A percentile compares a stretch with the other conserved stretches of the same genome.
Conservation (phyloP, 2,797 vertebrate genomes). For the Alfaro cultratus region DNA sequence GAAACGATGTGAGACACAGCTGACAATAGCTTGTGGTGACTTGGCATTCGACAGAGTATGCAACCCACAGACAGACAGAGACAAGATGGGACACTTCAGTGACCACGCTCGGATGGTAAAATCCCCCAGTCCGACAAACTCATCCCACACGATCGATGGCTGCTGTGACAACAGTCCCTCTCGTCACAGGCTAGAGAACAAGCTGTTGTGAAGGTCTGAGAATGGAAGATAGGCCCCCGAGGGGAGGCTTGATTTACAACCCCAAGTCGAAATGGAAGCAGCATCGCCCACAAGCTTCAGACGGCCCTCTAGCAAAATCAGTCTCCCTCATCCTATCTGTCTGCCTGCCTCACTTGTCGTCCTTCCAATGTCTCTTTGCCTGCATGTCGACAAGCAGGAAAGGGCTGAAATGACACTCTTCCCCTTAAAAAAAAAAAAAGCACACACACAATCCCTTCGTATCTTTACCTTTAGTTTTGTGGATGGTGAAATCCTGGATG, state of each 20-base stretch:
- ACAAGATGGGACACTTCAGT: slow-evolving; percentile 64
- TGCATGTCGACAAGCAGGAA: slow-evolving; percentile 61
- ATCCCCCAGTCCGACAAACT: slow-evolving; percentile 68
- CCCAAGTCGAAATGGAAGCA: slow-evolving; percentile 68
- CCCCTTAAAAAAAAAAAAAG: slow-evolving; percentile 14
- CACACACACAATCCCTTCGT: slow-evolving; percentile 21
- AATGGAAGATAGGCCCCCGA: slow-evolving; percentile 70
- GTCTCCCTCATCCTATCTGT: slow-evolving; percentile 49
- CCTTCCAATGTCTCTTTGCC: slow-evolving; percentile 53
- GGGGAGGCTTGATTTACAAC: slow-evolving; percentile 77
- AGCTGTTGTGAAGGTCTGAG: slow-evolving; percentile 76
- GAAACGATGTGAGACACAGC: slow-evolving; percentile 13
- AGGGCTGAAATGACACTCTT: slow-evolving; percentile 56
- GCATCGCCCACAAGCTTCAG: slow-evolving; percentile 59
- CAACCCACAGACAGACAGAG: slow-evolving; percentile 60
- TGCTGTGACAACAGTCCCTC: slow-evolving; percentile 73
- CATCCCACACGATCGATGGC: slow-evolving; percentile 77
- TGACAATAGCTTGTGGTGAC: slow-evolving; percentile 40
- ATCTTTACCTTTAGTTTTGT: slow-evolving; percentile 37
- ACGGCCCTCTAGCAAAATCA: slow-evolving; percentile 70
- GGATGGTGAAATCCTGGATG: slow-evolving; percentile 40
- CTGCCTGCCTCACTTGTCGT: slow-evolving; percentile 48
- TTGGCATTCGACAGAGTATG: slow-evolving; percentile 47
- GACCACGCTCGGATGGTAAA: slow-evolving; percentile 68
- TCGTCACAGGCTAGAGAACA: slow-evolving; percentile 76